A percentile compares a stretch with the other conserved stretches of the same genome.
Conservation (phyloP, 2,888 invertebrate species). For the Leptinotarsa rubiginosa region DNA sequence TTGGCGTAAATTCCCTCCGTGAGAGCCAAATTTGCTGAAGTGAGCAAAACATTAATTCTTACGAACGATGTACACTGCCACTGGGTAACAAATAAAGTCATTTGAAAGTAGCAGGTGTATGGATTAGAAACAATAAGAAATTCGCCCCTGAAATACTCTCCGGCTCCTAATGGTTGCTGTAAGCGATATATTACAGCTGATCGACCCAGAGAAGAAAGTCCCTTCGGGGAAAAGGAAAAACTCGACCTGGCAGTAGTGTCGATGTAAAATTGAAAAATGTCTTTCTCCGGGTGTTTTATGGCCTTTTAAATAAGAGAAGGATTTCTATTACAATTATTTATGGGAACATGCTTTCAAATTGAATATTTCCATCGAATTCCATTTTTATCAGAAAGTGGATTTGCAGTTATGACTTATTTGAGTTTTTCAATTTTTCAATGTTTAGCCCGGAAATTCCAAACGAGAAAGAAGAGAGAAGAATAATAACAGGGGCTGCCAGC, state of each 20-base stretch:
- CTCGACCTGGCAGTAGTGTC: slow-evolving; percentile 35
- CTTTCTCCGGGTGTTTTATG: slow-evolving; percentile 28
- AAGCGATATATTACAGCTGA: slow-evolving; percentile 43
- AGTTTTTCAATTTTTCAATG: too few species aligned
- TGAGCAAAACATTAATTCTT: slow-evolving; percentile 35
- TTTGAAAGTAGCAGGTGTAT: slow-evolving; percentile 46
- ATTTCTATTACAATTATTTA: slow-evolving; percentile 16
- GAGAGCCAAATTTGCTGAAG: slow-evolving; percentile 36
- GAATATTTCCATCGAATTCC: not conserved
- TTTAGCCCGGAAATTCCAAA: too few species aligned
- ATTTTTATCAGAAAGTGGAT: too few species aligned
- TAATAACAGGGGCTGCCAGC: too few species aligned
- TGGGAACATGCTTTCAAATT: not conserved
- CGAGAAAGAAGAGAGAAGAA: too few species aligned
- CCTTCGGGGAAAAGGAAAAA: slow-evolving; percentile 32
- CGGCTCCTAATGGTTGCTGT: slow-evolving; percentile 38
- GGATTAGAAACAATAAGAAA: slow-evolving; percentile 46
- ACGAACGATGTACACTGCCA: slow-evolving; percentile 25
- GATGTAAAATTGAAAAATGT: slow-evolving; percentile 37
- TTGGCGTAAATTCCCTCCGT: slow-evolving; percentile 33
- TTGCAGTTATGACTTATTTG: too few species aligned
- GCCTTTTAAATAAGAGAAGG: slow-evolving; percentile 21
- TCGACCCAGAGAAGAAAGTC: slow-evolving; percentile 30
- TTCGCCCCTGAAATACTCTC: slow-evolving; percentile 40
- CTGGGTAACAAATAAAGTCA: slow-evolving; percentile 43